Conservation (phyloP, 2,888 invertebrate genomes). For the Diplolepis rosae region DNA sequence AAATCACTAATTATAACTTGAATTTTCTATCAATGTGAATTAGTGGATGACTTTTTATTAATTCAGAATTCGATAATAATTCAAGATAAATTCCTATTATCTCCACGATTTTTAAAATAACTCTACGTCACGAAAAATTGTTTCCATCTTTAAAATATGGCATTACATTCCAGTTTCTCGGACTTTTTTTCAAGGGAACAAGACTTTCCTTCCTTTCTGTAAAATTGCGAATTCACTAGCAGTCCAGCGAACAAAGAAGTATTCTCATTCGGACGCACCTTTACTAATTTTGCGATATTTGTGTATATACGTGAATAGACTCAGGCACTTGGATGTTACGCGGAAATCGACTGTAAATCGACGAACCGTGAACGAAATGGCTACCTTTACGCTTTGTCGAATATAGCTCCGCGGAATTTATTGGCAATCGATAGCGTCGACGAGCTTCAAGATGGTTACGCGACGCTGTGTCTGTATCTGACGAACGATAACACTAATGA, state of each 20-base stretch:
- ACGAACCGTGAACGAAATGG: constrained; percentile 63
- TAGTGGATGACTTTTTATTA: too few relatives aligned
- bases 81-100: too few relatives aligned
- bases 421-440: constrained; percentile 59
- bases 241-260: background rate
- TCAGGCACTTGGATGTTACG: constrained; percentile 49
- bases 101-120: too few relatives aligned
- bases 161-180: background rate
- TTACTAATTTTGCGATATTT: constrained; percentile 7
- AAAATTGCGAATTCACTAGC: background rate
- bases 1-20: too few relatives aligned
- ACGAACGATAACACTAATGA: constrained; percentile 16
- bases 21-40: too few relatives aligned
- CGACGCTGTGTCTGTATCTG: background rate
- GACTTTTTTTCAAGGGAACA: background rate
- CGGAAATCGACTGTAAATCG: constrained; percentile 62
- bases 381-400: constrained; percentile 62
- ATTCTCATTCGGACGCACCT: background rate
- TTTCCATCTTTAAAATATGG: background rate
- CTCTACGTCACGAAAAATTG: background rate
- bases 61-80: too few relatives aligned
- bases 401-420: constrained; percentile 61
- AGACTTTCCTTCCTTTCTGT: background rate
- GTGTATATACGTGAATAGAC: constrained; percentile 4
- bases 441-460: constrained; percentile 19